These are phyloP conservation scores for Aphidius gifuensis DNA, from an alignment of 1,140 invertebrate genomes.

Conservation along the genomic window DNA sequence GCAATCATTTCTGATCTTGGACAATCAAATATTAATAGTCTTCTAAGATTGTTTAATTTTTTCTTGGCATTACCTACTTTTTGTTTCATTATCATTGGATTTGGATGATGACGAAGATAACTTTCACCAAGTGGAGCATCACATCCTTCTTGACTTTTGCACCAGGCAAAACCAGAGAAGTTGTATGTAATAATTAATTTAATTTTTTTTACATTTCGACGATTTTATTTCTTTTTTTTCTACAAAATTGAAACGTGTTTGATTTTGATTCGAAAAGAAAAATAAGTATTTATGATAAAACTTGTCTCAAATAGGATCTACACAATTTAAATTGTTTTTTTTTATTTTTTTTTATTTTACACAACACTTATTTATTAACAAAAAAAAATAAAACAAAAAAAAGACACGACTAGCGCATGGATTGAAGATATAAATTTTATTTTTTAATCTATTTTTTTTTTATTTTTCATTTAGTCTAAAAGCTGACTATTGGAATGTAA, in stretches of 20 bases:
- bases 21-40: too few species aligned
- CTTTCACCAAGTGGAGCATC: conserved; percentile 69
- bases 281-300: neutral
- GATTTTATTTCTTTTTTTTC: too few species aligned
- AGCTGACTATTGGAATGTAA: neutral
- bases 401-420: conserved; percentile 11
- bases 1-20: too few species aligned
- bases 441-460: conserved; percentile 1
- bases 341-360: conserved; percentile 7
- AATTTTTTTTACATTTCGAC: too few species aligned
- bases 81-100: conserved; percentile 83
- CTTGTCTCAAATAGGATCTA: conserved; percentile 11
- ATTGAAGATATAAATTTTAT: neutral
- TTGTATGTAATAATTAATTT: conserved; percentile 61
- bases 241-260: too few species aligned
- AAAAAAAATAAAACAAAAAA: conserved; percentile 3
- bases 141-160: conserved; percentile 81
- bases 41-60: neutral
- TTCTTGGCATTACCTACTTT: conserved; percentile 63
- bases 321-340: conserved; percentile 4
- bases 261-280: too few species aligned
- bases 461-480: neutral
- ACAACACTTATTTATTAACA: conserved; percentile 6
- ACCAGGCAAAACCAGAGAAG: conserved; percentile 81
- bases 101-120: conserved; percentile 81